Conservation (phyloP, 2,797 vertebrate species). For the Neoniphon sammara region DNA sequence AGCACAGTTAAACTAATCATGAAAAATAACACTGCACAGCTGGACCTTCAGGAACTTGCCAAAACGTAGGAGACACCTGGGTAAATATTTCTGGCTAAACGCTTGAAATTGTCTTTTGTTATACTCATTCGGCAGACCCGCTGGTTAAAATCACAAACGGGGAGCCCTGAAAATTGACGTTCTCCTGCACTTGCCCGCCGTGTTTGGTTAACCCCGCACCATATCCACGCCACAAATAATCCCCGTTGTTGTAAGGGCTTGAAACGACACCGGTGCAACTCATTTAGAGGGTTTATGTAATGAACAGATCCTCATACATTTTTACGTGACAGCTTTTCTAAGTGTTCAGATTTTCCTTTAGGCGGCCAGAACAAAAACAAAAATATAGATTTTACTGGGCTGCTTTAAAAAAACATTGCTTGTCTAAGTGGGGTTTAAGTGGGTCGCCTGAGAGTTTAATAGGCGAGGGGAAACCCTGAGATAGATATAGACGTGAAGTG, state of each 20-base stretch:
- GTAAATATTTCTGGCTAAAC: constrained; percentile 24
- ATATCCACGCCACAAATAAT: not conserved
- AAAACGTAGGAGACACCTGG: constrained; percentile 31
- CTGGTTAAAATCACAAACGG: constrained; percentile 9
- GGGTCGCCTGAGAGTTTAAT: constrained; percentile 63
- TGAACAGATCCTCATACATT: constrained; percentile 14
- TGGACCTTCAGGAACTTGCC: constrained; percentile 19
- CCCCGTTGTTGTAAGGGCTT: constrained; percentile 20
- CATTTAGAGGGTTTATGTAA: constrained; percentile 17
- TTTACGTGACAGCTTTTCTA: constrained; percentile 18
- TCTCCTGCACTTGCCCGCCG: not conserved
- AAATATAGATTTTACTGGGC: not conserved
- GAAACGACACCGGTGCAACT: not conserved
- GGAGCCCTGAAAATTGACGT: not conserved
- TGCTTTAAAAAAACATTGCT: constrained; percentile 18
- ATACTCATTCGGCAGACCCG: not conserved
- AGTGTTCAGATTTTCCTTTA: constrained; percentile 38
- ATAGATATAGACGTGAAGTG: constrained; percentile 48
- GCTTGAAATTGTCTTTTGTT: not conserved
- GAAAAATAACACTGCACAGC: constrained; percentile 28
- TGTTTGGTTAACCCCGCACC: constrained; percentile 9
- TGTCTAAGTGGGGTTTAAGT: constrained; percentile 53
- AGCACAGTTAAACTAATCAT: constrained; percentile 22
- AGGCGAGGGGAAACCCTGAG: constrained; percentile 58
- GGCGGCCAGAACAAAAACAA: constrained; percentile 19